Conservation (phyloP, 2,797 vertebrate species). For the Poliocrania exsul region DNA sequence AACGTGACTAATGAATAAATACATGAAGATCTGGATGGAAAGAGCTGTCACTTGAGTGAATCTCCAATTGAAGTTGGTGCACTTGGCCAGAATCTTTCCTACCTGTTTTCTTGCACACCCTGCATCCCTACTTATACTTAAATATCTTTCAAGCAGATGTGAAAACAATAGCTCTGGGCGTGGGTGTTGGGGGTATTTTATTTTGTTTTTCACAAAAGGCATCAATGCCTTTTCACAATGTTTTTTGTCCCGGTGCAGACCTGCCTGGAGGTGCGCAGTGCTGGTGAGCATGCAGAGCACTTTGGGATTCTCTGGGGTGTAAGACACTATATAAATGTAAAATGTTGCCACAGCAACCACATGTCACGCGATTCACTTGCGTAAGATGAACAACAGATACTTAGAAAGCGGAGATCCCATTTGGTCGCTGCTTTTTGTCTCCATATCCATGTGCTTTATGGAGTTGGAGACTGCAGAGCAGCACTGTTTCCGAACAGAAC, state of each 20-base stretch:
- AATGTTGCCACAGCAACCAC: constrained; percentile 58
- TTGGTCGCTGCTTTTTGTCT: not conserved
- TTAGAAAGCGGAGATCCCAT: constrained; percentile 36
- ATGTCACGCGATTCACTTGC: constrained; percentile 60
- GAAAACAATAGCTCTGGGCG: not conserved
- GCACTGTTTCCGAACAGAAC: not conserved
- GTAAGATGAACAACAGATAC: constrained; percentile 49
- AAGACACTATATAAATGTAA: constrained; percentile 37
- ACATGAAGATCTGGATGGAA: not conserved
- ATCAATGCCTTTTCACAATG: not conserved
- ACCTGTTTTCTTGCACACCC: not conserved
- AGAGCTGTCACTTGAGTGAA: not conserved
- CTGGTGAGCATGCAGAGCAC: not conserved
- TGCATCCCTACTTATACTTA: not conserved
- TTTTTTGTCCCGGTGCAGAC: not conserved
- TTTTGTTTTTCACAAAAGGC: not conserved
- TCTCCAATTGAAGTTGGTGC: not conserved
- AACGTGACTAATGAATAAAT: not conserved
- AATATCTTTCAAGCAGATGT: not conserved
- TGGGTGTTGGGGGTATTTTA: not conserved
- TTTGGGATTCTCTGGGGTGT: constrained; percentile 34
- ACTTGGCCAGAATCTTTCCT: not conserved
- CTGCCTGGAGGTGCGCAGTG: not conserved
- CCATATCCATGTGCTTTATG: not conserved
- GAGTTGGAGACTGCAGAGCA: not conserved